Conservation (phyloP, 2,888 invertebrate genomes). For the Eilema sororculum region DNA sequence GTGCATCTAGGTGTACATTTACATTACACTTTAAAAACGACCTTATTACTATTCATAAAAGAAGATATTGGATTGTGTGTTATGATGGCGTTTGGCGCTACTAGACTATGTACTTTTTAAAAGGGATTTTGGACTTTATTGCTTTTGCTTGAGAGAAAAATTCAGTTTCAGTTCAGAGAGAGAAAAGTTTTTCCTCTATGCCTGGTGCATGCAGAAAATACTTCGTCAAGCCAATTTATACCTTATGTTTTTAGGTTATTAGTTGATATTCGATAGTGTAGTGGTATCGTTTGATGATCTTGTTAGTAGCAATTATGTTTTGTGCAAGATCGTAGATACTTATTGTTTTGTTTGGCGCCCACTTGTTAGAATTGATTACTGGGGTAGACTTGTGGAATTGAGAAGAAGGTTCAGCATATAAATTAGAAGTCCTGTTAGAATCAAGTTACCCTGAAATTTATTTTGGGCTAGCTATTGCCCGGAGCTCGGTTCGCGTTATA, state of each 20-base stretch:
- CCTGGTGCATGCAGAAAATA: background rate
- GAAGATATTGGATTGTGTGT: background rate
- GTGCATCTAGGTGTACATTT: constrained; percentile 23
- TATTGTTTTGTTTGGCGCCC: constrained; percentile 42
- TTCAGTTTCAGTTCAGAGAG: background rate
- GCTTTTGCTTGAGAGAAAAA: background rate
- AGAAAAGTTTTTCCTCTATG: background rate
- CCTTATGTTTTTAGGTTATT: background rate
- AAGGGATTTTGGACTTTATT: constrained; percentile 6
- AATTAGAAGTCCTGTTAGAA: too few relatives aligned
- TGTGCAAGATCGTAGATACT: constrained; percentile 17
- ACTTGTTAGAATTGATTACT: background rate
- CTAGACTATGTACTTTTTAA: background rate
- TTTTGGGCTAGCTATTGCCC: too few relatives aligned
- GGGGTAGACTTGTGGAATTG: background rate
- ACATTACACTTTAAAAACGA: background rate
- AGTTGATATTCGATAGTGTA: background rate
- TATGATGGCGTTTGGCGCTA: background rate
- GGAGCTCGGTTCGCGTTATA: too few relatives aligned
- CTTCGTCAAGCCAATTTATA: background rate
- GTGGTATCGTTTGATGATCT: background rate
- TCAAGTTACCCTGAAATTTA: too few relatives aligned
- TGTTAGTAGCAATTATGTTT: constrained; percentile 34
- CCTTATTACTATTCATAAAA: background rate
- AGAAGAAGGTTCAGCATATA: too few relatives aligned